Evolutionary conservation across 2,888 invertebrate genomes (phyloP), one percentile per base, ranked within the genome.

Genomic region (Apodemia zela): DNA sequence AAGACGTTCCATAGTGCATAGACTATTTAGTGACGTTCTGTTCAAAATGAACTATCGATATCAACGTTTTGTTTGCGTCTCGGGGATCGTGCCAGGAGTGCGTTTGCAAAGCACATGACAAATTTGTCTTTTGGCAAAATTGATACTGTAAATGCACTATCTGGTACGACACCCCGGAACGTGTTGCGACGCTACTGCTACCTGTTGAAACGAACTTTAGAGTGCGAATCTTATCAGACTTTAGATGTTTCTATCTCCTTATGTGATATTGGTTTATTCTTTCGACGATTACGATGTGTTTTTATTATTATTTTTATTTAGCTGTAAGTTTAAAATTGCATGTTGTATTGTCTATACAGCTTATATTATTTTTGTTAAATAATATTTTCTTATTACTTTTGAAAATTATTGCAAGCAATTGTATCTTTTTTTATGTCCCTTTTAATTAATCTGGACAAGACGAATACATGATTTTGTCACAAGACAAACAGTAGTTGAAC

Each of bases 61-160:
- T 83, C 83, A 81, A 80, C 78, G 82, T 80, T 77, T 71, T 74
- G 74, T 78, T 38, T 89, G 79, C 90, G 94, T 93, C 93, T 93
- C 95, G 96, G 97, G 95, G 95, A 95, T 94, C 97, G 97, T 98
- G 96, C 97, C 98, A 98, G 98, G 96, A 95, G 97, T 97, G 98
- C 97, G 97, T 98, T 97, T 98, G 97, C 98, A 98, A 93, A 93
- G 92, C 90, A 87, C 90, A 82, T 81, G 79, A 81, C 88, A 83
- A 84, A 79, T 86, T 91, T 88, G 88, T 88, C 82, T 85, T 85
- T 78, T 78, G 73, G 89, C 90, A 89, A 88, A 86, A 81, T 87
- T 90, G 88, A 94, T 93, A 93, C 95, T 98, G 98, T 98, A 98
- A 98, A 98, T 98, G 98, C 98, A 98, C 98, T 97, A 98, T 98